Conservation (phyloP, 2,797 vertebrate genomes). For the Okamejei kenojei region DNA sequence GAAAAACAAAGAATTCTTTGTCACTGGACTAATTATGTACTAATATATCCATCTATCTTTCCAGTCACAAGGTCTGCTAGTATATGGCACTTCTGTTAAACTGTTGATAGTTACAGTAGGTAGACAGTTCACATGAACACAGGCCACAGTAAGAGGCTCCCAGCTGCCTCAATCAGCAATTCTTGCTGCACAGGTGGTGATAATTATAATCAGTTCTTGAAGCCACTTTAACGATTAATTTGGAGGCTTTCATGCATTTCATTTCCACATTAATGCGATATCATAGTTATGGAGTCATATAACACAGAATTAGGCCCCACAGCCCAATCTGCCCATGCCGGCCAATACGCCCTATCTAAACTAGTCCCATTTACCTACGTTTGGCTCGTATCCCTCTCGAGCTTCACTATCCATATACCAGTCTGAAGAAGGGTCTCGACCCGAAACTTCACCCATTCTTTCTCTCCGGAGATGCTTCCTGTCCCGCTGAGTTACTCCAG, state of each 20-base stretch:
- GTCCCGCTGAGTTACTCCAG: no score
- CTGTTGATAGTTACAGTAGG: conserved; percentile 4
- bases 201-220: conserved; percentile 36
- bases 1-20: conserved; percentile 10
- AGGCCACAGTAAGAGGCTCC: neutral
- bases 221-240: conserved; percentile 21
- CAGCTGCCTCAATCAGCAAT: neutral
- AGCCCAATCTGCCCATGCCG: no score
- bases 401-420: no score
- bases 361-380: no score
- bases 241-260: conserved; percentile 25
- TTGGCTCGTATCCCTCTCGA: no score
- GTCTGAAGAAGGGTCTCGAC: no score
- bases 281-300: no score
- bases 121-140: conserved; percentile 33
- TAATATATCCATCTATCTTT: conserved; percentile 25
- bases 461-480: no score
- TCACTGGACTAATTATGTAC: neutral
- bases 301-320: no score
- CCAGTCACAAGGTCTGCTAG: conserved; percentile 5
- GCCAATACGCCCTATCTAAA: no score
- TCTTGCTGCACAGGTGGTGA: conserved; percentile 21
- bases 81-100: neutral
- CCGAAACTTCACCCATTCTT: no score
- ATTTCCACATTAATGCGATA: conserved; percentile 6